Base-by-base conservation (phyloP, 2,113 vertebrate species). In the Triplophysa rosa region DNA sequence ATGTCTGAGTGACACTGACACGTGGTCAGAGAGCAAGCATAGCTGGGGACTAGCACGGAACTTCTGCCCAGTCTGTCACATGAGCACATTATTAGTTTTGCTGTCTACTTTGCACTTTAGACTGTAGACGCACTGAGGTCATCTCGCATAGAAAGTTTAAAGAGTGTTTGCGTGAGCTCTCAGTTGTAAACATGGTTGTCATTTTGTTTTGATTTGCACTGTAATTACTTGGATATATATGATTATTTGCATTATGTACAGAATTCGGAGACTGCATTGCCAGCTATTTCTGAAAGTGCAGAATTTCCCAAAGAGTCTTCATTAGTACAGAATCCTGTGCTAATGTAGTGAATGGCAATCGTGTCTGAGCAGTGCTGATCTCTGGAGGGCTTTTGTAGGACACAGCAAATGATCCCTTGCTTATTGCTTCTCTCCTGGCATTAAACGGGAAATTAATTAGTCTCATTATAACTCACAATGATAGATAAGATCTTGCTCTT, bases 371-470 rank as follows among this genome's bases (percentile, higher is more conserved):
- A 70, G 66, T 78, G 81, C 77, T n/a, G 67, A 73, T 83, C 84
- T 85, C 84, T 81, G 78, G 84, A 85, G 84, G 84, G 67, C 79
- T 81, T 80, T 81, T 85, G 84, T 83, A 85, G 84, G 84, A 47
- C 79, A 81, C 70, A 63, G 82, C 79, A 79, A 85, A 83, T 81
- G 77, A 81, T 85, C 84, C 82, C 84, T 79, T 77, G 84, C 79
- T 85, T 79, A 85, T 81, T 85, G 84, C 76, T 37, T 64, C 82
- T 83, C 82, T 83, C 84, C 79, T 85, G 84, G 80, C 84, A 81
- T 77, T 72, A 79, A 80, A 72, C 79, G 71, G 79, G 79, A 83
- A 85, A 85, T 85, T 81, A 85, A 85, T 85, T 85, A 85, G 79
- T 80, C 82, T 85, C 84, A 85, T 85, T 85, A 83, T 81, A 67